phyloP scores from a whole-genome alignment of 1,140 invertebrate genomes.

The Sitobion miscanthi region DNA sequence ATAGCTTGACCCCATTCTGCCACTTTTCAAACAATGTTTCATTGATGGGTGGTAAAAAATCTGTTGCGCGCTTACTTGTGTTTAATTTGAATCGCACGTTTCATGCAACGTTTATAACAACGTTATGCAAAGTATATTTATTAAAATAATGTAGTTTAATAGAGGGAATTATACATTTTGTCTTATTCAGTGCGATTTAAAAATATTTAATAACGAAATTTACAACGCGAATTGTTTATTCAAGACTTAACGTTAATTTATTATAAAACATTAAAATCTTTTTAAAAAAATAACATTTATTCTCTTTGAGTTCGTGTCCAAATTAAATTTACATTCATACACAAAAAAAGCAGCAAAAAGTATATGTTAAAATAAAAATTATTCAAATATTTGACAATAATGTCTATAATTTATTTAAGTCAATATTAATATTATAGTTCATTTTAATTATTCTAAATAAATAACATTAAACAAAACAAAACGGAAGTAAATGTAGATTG shows the following conservation, averaged over 20 bases:
- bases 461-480: not conserved
- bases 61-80: not conserved
- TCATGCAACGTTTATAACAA: not conserved
- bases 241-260: not conserved
- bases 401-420: constrained; percentile 7
- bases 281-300: not conserved
- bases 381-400: constrained; percentile 14
- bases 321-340: not conserved
- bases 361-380: not conserved
- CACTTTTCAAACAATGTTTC: not conserved
- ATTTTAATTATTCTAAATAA: not conserved
- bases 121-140: not conserved
- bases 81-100: not conserved
- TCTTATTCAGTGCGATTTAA: constrained; percentile 9
- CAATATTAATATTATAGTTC: not conserved
- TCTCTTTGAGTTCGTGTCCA: not conserved
- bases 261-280: constrained; percentile 2
- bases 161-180: constrained; percentile 6
- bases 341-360: not conserved
- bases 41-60: not conserved
- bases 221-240: not conserved
- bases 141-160: constrained; percentile 8
- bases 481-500: not conserved
- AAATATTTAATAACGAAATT: not conserved
- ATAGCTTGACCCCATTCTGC: not conserved